phyloP scores from a whole-genome alignment of 2,888 invertebrate species.

The Scelioninae gen. 1 region DNA sequence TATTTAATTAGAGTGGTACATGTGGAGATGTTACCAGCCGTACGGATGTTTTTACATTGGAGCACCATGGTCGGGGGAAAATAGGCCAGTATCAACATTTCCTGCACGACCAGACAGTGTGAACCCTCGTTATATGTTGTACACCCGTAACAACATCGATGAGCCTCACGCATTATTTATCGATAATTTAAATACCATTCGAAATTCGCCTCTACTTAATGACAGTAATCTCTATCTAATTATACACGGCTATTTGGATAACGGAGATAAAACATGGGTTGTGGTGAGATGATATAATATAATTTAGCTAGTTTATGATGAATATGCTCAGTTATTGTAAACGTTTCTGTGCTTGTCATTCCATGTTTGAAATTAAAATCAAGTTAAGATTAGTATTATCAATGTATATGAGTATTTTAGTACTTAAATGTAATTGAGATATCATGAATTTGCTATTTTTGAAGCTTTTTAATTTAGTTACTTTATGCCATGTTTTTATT shows the following conservation, averaged over 20 bases:
- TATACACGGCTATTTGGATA: constrained; percentile 94
- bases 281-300: constrained; percentile 80
- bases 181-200: constrained; percentile 88
- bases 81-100: constrained; percentile 91
- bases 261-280: constrained; percentile 92
- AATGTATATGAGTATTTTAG: no score
- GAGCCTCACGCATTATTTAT: constrained; percentile 88
- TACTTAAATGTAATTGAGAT: no score
- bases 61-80: constrained; percentile 91
- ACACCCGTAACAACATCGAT: constrained; percentile 85
- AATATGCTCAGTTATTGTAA: constrained; percentile 12
- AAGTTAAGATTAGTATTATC: no score
- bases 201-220: constrained; percentile 86
- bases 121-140: constrained; percentile 87
- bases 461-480: no score
- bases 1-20: no score
- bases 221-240: constrained; percentile 89
- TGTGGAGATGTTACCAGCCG: constrained; percentile 89
- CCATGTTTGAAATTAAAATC: no score
- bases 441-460: no score
- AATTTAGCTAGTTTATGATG: constrained; percentile 17
- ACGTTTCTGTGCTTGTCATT: background rate
- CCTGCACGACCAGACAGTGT: constrained; percentile 89
- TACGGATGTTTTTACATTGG: constrained; percentile 93
- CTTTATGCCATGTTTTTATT: no score